Percentiles rank a stretch among this genome's conserved stretches.
Evolutionary conservation across 2,888 invertebrate genomes (phyloP).

Genomic region (Leuctra nigra): DNA sequence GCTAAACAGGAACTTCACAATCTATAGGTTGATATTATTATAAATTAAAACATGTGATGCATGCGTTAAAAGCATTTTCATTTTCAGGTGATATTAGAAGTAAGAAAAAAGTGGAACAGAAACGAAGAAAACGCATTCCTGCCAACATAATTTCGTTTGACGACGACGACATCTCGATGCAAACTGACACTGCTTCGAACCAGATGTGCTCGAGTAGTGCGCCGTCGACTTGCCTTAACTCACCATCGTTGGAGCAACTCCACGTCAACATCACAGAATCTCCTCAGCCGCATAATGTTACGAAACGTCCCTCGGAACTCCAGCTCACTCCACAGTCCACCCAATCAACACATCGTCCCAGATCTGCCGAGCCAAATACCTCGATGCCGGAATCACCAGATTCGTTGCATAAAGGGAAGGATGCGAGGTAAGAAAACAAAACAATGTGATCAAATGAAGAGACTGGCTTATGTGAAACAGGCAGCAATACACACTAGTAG

Average conservation of each 20-base stretch:
- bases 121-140: conserved; percentile 51
- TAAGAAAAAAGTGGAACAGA: conserved; percentile 35
- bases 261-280: not conserved
- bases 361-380: not conserved
- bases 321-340: not conserved
- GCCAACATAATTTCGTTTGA: conserved; percentile 65
- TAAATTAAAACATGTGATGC: no score
- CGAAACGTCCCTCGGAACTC: conserved; percentile 8
- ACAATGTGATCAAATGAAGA: no score
- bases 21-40: no score
- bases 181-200: not conserved
- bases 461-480: no score
- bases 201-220: conserved; percentile 47
- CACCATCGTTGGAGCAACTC: conserved; percentile 39
- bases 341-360: not conserved
- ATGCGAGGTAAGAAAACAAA: not conserved
- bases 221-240: conserved; percentile 55
- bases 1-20: no score
- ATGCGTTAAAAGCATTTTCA: no score
- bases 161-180: conserved; percentile 44
- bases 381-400: not conserved
- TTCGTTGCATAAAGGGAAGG: not conserved
- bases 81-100: conserved; percentile 14
- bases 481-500: no score
- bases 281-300: not conserved